Base-by-base conservation (phyloP, 2,888 invertebrate genomes). In the Platycheirus albimanus region DNA sequence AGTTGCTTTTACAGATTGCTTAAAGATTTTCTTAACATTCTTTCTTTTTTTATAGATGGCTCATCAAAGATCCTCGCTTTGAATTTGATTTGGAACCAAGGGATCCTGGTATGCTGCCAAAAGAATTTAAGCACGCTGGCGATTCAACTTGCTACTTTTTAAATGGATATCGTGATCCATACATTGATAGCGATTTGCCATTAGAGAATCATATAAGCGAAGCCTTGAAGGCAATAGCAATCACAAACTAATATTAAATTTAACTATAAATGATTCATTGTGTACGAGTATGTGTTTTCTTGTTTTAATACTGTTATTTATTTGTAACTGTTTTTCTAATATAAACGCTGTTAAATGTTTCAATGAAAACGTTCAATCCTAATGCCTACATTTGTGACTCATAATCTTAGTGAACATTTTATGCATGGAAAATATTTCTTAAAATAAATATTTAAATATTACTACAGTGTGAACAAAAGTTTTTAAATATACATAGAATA, bases 81-180 rank as follows among this genome's bases (percentile, higher is more conserved):
- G 87, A 87, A 10, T 91, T 92, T 85, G 92, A 93, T 86, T 93
- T 97, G 91, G 95, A 95, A 88, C 92, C 95, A 11, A 93, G 97
- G 85, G 94, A 95, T 87, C 93, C 94, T 47, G 93, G 94, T 72
- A 96, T 94, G 90, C 93, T 97, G 86, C 97, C 97, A 8, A 95
- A 95, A 90, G 97, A 96, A 87, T 97, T 97, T 91, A 95, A 96
- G 49, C 92, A 94, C 87, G 93, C 95, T 87, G 94, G 94, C 71
- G 93, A 94, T 49, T 96, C 96, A 85, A 96, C 96, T 36, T 97
- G 97, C 89, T 94, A 97, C 91, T 98, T 97, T 90, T 93, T 97
- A 66, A 94, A 94, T 87, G 94, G 93, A 86, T 98, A 96, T 92
- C 92, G 92, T 79, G 95, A 97, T 90, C 94, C 94, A 0, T 92